Evolutionary conservation across 2,113 vertebrate species (phyloP), one percentile per base, ranked within the genome.

Genomic region (Aegithalos caudatus): DNA sequence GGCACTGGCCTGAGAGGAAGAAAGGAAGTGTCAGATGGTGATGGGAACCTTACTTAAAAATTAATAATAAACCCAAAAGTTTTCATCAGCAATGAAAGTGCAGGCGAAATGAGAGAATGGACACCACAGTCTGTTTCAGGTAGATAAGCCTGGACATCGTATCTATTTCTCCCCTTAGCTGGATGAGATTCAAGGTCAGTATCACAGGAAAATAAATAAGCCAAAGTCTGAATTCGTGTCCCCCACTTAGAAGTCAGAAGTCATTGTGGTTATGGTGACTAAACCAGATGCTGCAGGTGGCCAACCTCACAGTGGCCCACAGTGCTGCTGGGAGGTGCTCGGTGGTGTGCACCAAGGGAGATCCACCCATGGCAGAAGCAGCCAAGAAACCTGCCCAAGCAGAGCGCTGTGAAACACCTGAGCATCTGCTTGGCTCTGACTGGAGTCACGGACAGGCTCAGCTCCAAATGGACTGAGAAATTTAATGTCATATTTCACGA

Each of bases 1-100:
- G 31, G 65, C 62, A 14, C 95, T 96, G 69, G 94, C 97, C 97
- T 98, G 65, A 78, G 31, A 57, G 9, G 18, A 64, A 44, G 71
- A 87, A 94, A 96, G 14, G 47, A 84, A 94, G 61, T 20, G 23
- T 60, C 25, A 80, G 28, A 16, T 35, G 35, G 10, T 25, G 33
- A 29, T 29, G 10, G 25, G 12, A 88, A 57, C 1, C 25, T 81
- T 62, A 57, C 5, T 5, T 66, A 44, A 91, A 77, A 64, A 38
- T 25, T 4, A 50, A 20, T 65, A 48, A 48, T 42, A 74, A 60
- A 64, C 38, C 12, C n/a, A 44, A 28, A 67, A 18, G 0, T 58
- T 76, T 81, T 66, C 50, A 60, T 33, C 60, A 84, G 7, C 31
- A 61, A 33, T 35, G 31, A 24, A 62, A 78, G 33, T 44, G 31